These are phyloP conservation scores for Dasysyrphus tricinctus DNA, from an alignment of 2,888 invertebrate species.

Conservation along the genomic window DNA sequence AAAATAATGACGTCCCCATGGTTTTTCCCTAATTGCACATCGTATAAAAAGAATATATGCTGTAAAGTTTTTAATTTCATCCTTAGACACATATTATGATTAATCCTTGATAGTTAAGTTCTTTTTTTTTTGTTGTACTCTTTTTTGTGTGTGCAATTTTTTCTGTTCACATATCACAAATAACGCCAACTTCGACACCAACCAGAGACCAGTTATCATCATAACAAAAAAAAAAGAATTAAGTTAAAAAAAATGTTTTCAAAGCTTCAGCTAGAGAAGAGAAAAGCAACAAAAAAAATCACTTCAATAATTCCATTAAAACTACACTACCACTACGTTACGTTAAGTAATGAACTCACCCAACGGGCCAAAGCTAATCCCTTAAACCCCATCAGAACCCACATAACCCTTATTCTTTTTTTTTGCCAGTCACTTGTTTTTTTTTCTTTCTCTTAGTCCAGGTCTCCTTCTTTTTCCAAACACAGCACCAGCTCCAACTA, in stretches of 20 bases:
- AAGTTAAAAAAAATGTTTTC: slow-evolving; percentile 5
- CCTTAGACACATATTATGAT: slow-evolving; percentile 48
- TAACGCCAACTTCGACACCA: slow-evolving; percentile 18
- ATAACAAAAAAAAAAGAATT: neutral
- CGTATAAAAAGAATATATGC: neutral
- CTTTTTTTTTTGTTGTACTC: slow-evolving; percentile 4
- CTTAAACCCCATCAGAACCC: slow-evolving; percentile 18
- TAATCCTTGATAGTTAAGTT: slow-evolving; percentile 56
- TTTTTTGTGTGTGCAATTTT: neutral
- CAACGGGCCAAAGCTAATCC: slow-evolving; percentile 28
- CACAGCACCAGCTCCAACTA: slow-evolving; percentile 38
- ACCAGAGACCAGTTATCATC: slow-evolving; percentile 4
- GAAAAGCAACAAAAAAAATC: slow-evolving; percentile 42
- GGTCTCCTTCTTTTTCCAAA: neutral
- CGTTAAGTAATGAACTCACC: slow-evolving; percentile 68
- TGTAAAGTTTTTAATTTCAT: slow-evolving; percentile 33
- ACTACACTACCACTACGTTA: slow-evolving; percentile 39
- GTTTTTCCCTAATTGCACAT: slow-evolving; percentile 49
- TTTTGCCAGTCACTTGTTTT: neutral
- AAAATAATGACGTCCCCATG: slow-evolving; percentile 47
- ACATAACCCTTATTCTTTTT: slow-evolving; percentile 12
- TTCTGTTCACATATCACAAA: slow-evolving; percentile 34
- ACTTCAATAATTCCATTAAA: slow-evolving; percentile 70
- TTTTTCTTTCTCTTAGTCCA: neutral
- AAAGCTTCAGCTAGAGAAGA: slow-evolving; percentile 20